These are phyloP conservation scores for Tetramorium simillimum DNA, from an alignment of 1,140 invertebrate genomes.

Conservation along the genomic window DNA sequence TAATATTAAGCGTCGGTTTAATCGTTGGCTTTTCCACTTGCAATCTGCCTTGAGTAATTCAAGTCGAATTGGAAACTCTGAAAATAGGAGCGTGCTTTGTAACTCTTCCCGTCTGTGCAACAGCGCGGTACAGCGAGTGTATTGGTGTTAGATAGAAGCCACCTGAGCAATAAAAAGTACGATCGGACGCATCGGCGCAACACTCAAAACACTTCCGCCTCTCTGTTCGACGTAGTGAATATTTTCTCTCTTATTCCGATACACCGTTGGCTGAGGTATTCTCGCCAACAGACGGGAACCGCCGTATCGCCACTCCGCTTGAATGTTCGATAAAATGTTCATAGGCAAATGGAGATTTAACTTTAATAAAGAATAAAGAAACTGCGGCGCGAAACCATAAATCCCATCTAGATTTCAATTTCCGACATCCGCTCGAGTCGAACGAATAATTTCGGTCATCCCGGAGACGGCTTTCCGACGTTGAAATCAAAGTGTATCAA, in stretches of 20 bases:
- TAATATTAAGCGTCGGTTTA: slow-evolving; percentile 33
- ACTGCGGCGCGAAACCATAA: slow-evolving; percentile 15
- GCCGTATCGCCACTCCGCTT: background rate
- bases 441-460: slow-evolving; percentile 36
- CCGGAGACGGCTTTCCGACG: background rate
- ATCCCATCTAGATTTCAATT: slow-evolving; percentile 50
- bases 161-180: slow-evolving; percentile 48
- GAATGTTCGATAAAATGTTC: slow-evolving; percentile 39
- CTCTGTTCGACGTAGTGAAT: slow-evolving; percentile 36
- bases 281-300: slow-evolving; percentile 24
- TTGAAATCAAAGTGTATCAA: background rate
- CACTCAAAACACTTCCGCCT: slow-evolving; percentile 37
- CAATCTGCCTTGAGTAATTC: slow-evolving; percentile 20
- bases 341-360: slow-evolving; percentile 54
- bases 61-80: slow-evolving; percentile 30
- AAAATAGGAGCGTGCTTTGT: slow-evolving; percentile 36
- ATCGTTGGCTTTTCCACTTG: slow-evolving; percentile 24
- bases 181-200: slow-evolving; percentile 24
- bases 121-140: background rate
- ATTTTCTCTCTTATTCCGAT: slow-evolving; percentile 44
- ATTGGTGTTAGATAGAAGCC: slow-evolving; percentile 33
- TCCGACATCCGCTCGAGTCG: slow-evolving; percentile 11
- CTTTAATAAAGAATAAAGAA: slow-evolving; percentile 35
- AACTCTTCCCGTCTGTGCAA: slow-evolving; percentile 9
- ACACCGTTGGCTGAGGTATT: slow-evolving; percentile 3